Evolutionary conservation across 2,888 invertebrate genomes (phyloP).

Genomic region (Phymatocera aterrima): DNA sequence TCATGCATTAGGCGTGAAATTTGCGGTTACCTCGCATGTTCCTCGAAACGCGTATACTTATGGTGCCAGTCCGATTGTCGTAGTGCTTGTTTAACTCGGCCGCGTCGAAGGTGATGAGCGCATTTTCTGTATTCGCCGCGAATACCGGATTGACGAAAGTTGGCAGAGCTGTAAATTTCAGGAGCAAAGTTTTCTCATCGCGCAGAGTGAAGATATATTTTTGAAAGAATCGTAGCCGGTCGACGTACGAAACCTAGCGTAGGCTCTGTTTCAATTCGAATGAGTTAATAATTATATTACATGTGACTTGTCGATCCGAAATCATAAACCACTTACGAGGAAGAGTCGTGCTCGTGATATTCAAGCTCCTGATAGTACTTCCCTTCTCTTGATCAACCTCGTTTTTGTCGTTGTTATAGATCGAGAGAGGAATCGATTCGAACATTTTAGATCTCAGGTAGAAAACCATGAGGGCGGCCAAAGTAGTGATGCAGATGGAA

Average conservation of each 20-base stretch:
- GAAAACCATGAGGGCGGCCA: conserved; percentile 67
- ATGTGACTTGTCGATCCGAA: too few relatives aligned
- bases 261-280: too few relatives aligned
- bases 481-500: conserved; percentile 66
- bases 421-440: conserved; percentile 67
- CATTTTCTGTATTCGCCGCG: conserved; percentile 53
- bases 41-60: conserved; percentile 66
- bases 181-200: too few relatives aligned
- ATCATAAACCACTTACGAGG: conserved; percentile 47
- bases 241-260: too few relatives aligned
- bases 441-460: conserved; percentile 67
- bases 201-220: too few relatives aligned
- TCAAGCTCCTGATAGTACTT: conserved; percentile 53
- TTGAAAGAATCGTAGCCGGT: too few relatives aligned
- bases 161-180: conserved; percentile 47
- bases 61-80: conserved; percentile 66
- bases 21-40: conserved; percentile 68
- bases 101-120: conserved; percentile 57
- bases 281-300: too few relatives aligned
- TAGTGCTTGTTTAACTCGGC: conserved; percentile 63
- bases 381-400: conserved; percentile 53
- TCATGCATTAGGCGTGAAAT: too few relatives aligned
- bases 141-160: conserved; percentile 57
- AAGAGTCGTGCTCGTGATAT: conserved; percentile 53
- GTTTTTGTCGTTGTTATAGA: conserved; percentile 64